Percentiles rank a stretch among this genome's conserved stretches.
phyloP scores from a whole-genome alignment of 2,113 vertebrate species.

The Neotoma lepida region DNA sequence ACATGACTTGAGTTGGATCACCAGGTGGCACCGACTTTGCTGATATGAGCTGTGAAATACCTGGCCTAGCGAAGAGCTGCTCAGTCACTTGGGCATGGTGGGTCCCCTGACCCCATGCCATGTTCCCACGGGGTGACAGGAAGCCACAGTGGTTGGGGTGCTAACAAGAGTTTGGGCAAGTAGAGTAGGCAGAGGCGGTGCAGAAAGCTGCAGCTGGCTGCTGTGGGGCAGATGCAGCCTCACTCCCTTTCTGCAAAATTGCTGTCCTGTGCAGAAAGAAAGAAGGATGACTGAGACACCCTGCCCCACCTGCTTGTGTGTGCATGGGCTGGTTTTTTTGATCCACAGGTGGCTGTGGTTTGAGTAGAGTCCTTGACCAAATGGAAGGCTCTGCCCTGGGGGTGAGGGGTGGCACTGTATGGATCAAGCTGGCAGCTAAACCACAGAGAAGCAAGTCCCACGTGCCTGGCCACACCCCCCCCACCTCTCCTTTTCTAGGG shows the following conservation, averaged over 20 bases:
- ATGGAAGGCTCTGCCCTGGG: background rate
- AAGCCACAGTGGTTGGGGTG: conserved; percentile 57
- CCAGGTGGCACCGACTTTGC: background rate
- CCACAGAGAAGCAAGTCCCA: background rate
- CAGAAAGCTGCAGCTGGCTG: background rate
- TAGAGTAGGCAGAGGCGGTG: background rate
- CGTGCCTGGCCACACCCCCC: background rate
- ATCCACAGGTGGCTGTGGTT: conserved; percentile 61
- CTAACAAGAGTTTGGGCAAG: background rate
- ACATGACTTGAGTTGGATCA: background rate
- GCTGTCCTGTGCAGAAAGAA: conserved; percentile 54
- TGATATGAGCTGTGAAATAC: background rate
- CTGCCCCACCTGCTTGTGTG: fast-evolving
- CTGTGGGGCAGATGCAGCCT: background rate
- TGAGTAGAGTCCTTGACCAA: background rate
- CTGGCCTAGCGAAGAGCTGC: background rate
- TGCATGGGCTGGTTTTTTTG: background rate
- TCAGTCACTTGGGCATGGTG: background rate
- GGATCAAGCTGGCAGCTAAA: background rate
- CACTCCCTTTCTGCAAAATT: conserved; percentile 36
- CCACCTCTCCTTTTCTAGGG: background rate
- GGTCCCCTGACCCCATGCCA: background rate
- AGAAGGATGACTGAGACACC: background rate
- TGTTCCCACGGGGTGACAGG: conserved; percentile 17
- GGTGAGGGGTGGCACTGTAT: background rate